Evolutionary conservation across 1,140 invertebrate genomes (phyloP).

Genomic region (Zaprionus ornatus): DNA sequence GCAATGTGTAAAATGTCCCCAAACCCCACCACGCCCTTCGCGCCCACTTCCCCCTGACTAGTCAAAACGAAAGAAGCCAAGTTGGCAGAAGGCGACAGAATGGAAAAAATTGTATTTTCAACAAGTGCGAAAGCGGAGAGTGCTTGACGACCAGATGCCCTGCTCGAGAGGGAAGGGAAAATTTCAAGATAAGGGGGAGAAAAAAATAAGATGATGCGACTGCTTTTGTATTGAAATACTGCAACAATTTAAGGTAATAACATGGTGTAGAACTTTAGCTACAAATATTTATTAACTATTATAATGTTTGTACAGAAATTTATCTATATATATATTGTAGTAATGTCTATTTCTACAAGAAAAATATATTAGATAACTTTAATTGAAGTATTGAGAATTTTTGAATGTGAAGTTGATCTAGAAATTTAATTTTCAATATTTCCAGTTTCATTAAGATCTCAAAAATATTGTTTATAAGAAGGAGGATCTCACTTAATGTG

Average conservation of each 20-base stretch:
- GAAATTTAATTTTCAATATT: no score
- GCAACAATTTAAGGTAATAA: neutral
- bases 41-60: neutral
- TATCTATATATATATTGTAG: no score
- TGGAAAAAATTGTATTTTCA: slow-evolving; percentile 22
- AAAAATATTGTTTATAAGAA: no score
- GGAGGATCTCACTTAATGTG: no score
- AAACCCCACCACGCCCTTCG: slow-evolving; percentile 15
- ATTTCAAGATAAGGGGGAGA: neutral
- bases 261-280: no score
- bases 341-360: no score
- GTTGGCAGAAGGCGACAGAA: slow-evolving; percentile 45
- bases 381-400: no score
- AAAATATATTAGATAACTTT: no score
- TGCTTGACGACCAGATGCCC: neutral
- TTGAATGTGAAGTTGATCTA: no score
- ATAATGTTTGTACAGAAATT: no score
- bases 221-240: neutral
- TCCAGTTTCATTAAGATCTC: no score
- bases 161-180: neutral
- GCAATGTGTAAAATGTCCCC: slow-evolving; percentile 75
- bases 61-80: slow-evolving; percentile 56
- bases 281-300: no score
- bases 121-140: neutral
- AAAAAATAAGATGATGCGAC: neutral